Conservation (phyloP, 2,113 vertebrate genomes). For the Nibea coibor region DNA sequence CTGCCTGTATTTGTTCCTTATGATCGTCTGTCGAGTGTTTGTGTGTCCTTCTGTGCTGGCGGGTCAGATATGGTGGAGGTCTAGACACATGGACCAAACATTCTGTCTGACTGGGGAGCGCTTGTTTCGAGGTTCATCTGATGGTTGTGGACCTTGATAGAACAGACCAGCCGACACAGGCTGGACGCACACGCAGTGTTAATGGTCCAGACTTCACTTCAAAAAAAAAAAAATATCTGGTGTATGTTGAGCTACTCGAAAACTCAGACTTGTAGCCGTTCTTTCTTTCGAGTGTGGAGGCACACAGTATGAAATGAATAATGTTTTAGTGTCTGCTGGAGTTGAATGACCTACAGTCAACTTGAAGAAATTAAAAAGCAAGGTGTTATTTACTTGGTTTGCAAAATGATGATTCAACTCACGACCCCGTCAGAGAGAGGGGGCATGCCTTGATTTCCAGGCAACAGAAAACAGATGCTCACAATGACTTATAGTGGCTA, state of each 20-base stretch:
- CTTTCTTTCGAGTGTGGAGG: conserved; percentile 13
- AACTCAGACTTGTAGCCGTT: conserved; percentile 36
- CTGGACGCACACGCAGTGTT: conserved; percentile 62
- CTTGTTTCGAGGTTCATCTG: conserved; percentile 76
- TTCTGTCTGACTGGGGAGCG: conserved; percentile 72
- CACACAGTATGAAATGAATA: conserved; percentile 1
- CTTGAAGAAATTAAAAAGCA: background rate
- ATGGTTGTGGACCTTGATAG: conserved; percentile 77
- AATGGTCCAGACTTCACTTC: conserved; percentile 64
- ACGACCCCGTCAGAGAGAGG: background rate
- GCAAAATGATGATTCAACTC: conserved; percentile 5
- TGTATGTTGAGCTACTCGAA: conserved; percentile 43
- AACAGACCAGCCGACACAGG: conserved; percentile 71
- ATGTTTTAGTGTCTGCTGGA: conserved; percentile 14
- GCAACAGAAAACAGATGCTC: conserved; percentile 9
- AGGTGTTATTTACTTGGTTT: background rate
- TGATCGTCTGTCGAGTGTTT: conserved; percentile 85
- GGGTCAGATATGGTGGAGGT: conserved; percentile 84
- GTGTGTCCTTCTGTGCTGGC: conserved; percentile 86
- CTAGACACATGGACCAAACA: conserved; percentile 81
- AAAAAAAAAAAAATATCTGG: conserved; percentile 64
- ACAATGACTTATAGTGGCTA: background rate
- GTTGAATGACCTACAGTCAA: background rate
- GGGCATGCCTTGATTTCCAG: background rate
- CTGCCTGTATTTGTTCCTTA: conserved; percentile 77